These are phyloP conservation scores for Centropristis striata DNA, from an alignment of 2,113 vertebrate species.

Conservation along the genomic window DNA sequence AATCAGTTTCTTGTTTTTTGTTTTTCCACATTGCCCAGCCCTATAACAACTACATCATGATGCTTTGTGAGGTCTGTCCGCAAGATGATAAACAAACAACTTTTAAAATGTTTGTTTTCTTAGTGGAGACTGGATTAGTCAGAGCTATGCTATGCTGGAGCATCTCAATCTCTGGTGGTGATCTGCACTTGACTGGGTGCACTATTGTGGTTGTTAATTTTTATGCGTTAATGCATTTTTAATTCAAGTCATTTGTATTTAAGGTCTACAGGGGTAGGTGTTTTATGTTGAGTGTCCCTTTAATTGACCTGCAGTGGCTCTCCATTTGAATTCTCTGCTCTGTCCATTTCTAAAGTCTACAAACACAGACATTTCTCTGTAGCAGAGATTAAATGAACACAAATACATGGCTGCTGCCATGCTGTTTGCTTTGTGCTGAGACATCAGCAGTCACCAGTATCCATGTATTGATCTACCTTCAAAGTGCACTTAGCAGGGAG, in stretches of 20 bases:
- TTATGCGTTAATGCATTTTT: too few species aligned
- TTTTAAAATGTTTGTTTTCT: too few species aligned
- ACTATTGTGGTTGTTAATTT: too few species aligned
- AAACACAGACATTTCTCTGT: conserved; percentile 25
- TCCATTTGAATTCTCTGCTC: conserved; percentile 28
- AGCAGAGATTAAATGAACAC: conserved; percentile 47
- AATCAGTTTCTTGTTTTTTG: too few species aligned
- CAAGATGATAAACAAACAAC: too few species aligned
- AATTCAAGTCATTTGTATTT: background rate
- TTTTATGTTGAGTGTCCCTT: background rate
- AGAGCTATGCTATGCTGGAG: too few species aligned
- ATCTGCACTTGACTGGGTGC: too few species aligned
- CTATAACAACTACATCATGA: too few species aligned
- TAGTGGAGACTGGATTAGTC: too few species aligned
- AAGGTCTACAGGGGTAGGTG: background rate
- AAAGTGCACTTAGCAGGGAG: conserved; percentile 76
- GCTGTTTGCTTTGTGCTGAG: conserved; percentile 65
- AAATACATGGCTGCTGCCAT: conserved; percentile 25
- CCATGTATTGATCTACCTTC: conserved; percentile 74
- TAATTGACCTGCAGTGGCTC: conserved; percentile 22
- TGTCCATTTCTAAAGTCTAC: background rate
- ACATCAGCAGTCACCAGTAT: conserved; percentile 60
- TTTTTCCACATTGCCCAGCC: too few species aligned
- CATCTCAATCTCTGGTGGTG: too few species aligned
- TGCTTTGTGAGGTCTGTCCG: too few species aligned